Percentiles rank a stretch among this genome's conserved stretches.
These are phyloP conservation scores for Prunella himalayana DNA, from an alignment of 2,113 vertebrate genomes.

Conservation along the genomic window DNA sequence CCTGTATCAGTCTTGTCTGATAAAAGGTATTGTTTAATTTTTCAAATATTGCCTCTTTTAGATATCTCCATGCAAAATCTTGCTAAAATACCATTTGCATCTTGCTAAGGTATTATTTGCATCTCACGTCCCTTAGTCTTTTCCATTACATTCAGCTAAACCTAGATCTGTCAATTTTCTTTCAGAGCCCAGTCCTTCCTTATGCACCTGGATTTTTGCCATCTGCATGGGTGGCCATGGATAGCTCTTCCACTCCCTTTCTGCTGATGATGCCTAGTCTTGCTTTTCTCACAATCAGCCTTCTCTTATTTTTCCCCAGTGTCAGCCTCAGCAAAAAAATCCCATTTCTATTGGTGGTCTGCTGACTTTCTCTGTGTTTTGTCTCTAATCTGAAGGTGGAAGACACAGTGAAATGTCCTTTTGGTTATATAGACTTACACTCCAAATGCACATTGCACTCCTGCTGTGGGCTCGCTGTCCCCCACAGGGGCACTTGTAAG, in stretches of 20 bases:
- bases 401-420: background rate
- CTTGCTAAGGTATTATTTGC: background rate
- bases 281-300: background rate
- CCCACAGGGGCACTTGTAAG: accelerated
- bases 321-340: background rate
- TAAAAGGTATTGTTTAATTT: background rate
- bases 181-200: background rate
- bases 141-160: background rate
- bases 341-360: background rate
- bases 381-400: background rate
- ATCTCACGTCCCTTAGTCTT: background rate
- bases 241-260: background rate
- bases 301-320: background rate
- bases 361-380: background rate
- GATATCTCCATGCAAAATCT: background rate
- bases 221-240: background rate
- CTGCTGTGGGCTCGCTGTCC: accelerated
- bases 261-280: background rate
- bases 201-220: background rate
- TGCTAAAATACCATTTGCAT: background rate
- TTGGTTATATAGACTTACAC: background rate
- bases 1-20: background rate
- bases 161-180: background rate
- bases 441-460: background rate
- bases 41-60: background rate